phyloP scores from a whole-genome alignment of 1,140 invertebrate species.

The Wasmannia auropunctata region DNA sequence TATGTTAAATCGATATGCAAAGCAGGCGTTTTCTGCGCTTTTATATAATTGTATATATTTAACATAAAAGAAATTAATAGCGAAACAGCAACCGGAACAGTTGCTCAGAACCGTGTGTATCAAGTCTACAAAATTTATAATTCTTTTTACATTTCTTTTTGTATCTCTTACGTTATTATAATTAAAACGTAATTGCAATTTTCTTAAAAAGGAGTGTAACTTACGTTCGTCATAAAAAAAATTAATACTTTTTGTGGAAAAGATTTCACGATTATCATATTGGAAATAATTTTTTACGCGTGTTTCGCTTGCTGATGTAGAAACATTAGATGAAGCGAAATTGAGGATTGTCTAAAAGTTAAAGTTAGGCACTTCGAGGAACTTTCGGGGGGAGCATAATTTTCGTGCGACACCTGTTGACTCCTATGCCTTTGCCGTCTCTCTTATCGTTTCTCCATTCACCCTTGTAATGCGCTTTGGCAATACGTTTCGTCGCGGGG shows the following conservation, averaged over 20 bases:
- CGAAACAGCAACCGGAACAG: neutral
- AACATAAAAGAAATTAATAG: neutral
- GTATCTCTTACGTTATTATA: neutral
- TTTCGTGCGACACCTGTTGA: conserved; percentile 54
- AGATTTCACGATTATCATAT: neutral
- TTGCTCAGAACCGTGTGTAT: neutral
- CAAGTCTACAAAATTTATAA: neutral
- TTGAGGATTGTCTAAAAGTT: neutral
- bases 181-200: neutral
- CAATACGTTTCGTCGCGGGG: conserved; percentile 66
- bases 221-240: neutral
- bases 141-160: neutral
- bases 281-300: neutral
- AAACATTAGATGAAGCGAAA: conserved; percentile 19
- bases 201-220: neutral
- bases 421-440: conserved; percentile 81
- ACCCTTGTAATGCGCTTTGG: conserved; percentile 85
- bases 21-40: neutral
- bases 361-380: neutral
- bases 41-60: neutral
- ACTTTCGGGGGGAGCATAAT: neutral
- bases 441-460: conserved; percentile 86
- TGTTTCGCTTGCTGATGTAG: neutral
- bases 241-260: neutral
- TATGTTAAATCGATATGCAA: neutral